Conservation (phyloP, 2,113 vertebrate species). For the Australoheros scitulus region DNA sequence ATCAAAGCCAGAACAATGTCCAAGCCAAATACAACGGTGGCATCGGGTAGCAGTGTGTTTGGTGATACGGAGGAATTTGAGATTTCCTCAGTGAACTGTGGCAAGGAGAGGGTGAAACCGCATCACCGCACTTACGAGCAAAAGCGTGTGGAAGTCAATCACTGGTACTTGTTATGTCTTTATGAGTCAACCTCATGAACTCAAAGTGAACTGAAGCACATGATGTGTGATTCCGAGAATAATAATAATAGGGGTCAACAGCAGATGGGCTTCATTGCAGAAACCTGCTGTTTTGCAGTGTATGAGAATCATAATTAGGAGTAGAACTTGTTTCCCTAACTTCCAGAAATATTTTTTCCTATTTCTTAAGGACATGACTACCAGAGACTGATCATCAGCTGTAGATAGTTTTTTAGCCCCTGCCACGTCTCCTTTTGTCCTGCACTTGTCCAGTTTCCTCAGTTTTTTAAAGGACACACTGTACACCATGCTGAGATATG, state of each 20-base stretch:
- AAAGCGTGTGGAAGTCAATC: conserved; percentile 59
- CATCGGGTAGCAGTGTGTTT: conserved; percentile 71
- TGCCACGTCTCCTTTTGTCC: too few relatives aligned
- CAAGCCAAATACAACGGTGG: conserved; percentile 76
- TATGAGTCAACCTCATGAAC: conserved; percentile 47
- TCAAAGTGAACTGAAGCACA: conserved; percentile 46
- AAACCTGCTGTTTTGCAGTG: conserved; percentile 10
- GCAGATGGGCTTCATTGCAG: background rate
- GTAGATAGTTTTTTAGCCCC: too few relatives aligned
- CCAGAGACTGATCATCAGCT: too few relatives aligned
- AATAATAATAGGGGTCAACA: conserved; percentile 33
- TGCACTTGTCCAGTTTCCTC: too few relatives aligned
- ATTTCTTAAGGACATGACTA: too few relatives aligned
- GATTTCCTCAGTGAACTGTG: conserved; percentile 58
- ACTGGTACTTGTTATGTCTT: conserved; percentile 55
- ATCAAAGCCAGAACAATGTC: conserved; percentile 80
- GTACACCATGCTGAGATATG: too few relatives aligned
- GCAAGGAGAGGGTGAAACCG: conserved; percentile 66
- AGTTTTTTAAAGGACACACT: too few relatives aligned
- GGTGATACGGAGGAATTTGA: conserved; percentile 73
- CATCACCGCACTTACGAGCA: conserved; percentile 53
- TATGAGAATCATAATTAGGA: background rate
- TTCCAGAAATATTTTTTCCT: background rate
- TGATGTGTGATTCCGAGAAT: conserved; percentile 43
- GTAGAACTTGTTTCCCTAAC: background rate